Base-by-base conservation (phyloP, 2,888 invertebrate genomes). In the Mayetiola destructor region DNA sequence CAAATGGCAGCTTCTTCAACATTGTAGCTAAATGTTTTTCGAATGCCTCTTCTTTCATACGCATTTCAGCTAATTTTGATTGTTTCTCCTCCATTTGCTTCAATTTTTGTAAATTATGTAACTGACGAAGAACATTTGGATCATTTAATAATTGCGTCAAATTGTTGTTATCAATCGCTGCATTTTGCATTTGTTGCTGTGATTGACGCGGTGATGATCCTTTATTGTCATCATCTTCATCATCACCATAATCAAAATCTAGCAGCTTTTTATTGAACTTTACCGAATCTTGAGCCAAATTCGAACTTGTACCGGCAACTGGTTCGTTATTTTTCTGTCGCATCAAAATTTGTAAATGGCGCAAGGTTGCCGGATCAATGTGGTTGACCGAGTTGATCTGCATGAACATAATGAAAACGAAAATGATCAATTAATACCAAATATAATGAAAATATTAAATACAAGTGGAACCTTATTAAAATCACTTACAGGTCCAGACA, bases 161-260 rank as follows among this genome's bases (percentile, higher is more conserved):
- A 29, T 57, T 61, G 63, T 57, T 59, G 60, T 58, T 63, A 54
- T 61, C 63, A 52, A 56, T 16, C 9, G 30, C 10, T 39, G 55
- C 20, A 32, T 32, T 54, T 29, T 12, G 3, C n/a, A 14, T 32
- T 39, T 56, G 63, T 59, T 60, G 62, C 63, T 57, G 63, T 59
- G 57, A 62, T 59, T 60, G 56, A 14, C 40, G 61, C 55, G 63
- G 63, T 58, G 64, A 71, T 54, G 65, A 62, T 57, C 60, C 59
- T 53, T 53, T 48, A 59, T 69, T 73, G 59, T 78, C 80, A 37
- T 85, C 84, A 54, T 63, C 91, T 57, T 91, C 91, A 61, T 92
- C 92, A 63, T 91, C 91, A 58, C 88, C 91, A 68, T 93, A 93
- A 71, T 93, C 92, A 70, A 89, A 93, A 72, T 92, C 87, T 59